Base-by-base conservation (phyloP, 2,113 vertebrate genomes). In the Mirza zaza region DNA sequence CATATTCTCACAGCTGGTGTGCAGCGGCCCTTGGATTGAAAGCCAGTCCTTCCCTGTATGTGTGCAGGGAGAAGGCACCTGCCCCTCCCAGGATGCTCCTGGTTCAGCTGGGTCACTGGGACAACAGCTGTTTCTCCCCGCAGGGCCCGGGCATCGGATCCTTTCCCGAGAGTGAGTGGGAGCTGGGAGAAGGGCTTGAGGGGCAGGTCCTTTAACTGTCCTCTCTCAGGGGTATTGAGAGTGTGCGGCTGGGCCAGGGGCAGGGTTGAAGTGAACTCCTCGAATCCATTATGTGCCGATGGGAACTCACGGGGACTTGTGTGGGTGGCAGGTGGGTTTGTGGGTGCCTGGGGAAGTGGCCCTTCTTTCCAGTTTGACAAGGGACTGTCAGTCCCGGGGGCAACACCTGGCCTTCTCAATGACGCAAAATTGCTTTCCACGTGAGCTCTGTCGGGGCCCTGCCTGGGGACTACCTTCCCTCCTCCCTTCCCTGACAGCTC, bases 361-460 rank as follows among this genome's bases (percentile, higher is more conserved):
- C 71, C 20, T 97, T 76, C 27, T 93, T 18, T 61, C 13, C 79
- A 17, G n/a, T 93, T 93, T 95, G 63, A 84, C 25, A 71, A 83
- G 90, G 34, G 76, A 36, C 75, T 84, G 50, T 75, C 52, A 68
- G 55, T 84, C 20, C 27, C 29, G 48, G 29, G 42, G 17, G 6
- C 55, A 25, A 8, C 70, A 61, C 21, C 23, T 29, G 27, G 55
- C 45, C 18, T 80, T 93, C 63, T n/a, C 65, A 32, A 2, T 8
- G 9, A 20, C 63, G 76, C 55, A 25, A 71, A 0, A 10, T 6
- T 65, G 71, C 55, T 94, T 36, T 84, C 48, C 3, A 8, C n/a
- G 34, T 6, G 11, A n/a, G 8, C 34, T 73, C 21, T 20, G 6
- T 29, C 14, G 0, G 65, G 83, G 3, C 3, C 29, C 5, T 0